Evolutionary conservation across 2,797 vertebrate species (phyloP).

Genomic region (Myotis vivesi): DNA sequence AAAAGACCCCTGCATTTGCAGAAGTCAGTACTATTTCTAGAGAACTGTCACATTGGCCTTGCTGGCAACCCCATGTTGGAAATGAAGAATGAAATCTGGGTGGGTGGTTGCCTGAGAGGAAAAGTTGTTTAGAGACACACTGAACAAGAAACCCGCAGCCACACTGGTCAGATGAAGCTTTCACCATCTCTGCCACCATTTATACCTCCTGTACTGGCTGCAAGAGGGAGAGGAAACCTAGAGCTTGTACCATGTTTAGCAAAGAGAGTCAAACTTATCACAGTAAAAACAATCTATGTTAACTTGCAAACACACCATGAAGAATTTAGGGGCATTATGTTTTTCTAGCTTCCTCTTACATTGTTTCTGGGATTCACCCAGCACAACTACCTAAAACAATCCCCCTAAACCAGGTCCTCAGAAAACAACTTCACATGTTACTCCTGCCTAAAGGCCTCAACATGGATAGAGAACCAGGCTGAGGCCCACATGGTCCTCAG

Average conservation of each 20-base stretch:
- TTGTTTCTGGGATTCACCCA: background rate
- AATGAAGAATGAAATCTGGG: background rate
- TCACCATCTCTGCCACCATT: background rate
- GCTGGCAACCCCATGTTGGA: slow-evolving; percentile 49
- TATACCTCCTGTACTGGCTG: background rate
- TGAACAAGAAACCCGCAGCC: background rate
- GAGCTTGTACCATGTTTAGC: background rate
- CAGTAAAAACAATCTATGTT: background rate
- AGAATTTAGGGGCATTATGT: background rate
- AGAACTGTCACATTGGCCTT: slow-evolving; percentile 45
- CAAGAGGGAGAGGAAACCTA: background rate
- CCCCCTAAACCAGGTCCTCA: background rate
- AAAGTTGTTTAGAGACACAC: background rate
- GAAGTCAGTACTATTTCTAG: slow-evolving; percentile 41
- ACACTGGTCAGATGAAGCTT: background rate
- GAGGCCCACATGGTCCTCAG: background rate
- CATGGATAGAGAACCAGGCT: background rate
- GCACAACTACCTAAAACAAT: background rate
- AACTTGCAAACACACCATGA: background rate
- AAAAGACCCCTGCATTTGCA: background rate
- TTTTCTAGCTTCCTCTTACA: background rate
- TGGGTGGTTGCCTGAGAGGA: background rate
- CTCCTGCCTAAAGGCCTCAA: background rate
- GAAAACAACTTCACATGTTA: background rate
- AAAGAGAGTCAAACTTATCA: background rate